Conservation (phyloP, 2,888 invertebrate genomes). For the Syritta pipiens region DNA sequence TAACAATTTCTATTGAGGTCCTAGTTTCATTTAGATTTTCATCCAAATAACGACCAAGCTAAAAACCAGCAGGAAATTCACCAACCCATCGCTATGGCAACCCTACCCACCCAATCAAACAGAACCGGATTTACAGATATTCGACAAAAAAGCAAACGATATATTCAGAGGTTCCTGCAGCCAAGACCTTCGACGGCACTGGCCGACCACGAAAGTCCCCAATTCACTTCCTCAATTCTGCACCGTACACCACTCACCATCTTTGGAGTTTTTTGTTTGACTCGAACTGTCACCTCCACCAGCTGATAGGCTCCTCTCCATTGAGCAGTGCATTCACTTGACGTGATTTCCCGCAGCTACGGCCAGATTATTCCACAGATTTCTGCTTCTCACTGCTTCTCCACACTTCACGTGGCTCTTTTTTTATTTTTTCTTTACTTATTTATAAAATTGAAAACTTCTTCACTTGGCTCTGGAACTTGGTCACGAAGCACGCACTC, state of each 20-base stretch:
- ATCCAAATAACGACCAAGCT: too few relatives aligned
- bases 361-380: conserved; percentile 47
- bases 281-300: conserved; percentile 85
- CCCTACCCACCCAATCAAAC: too few relatives aligned
- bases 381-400: background rate
- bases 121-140: too few relatives aligned
- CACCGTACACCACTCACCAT: conserved; percentile 84
- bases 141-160: too few relatives aligned
- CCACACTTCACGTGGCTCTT: conserved; percentile 54
- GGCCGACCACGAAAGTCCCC: too few relatives aligned
- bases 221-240: too few relatives aligned
- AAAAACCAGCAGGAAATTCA: too few relatives aligned
- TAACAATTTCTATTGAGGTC: too few relatives aligned
- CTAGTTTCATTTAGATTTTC: too few relatives aligned
- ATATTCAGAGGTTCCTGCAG: too few relatives aligned
- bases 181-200: too few relatives aligned
- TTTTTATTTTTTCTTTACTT: conserved; percentile 40
- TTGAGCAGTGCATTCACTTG: conserved; percentile 85
- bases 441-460: conserved; percentile 41
- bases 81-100: too few relatives aligned
- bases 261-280: conserved; percentile 85
- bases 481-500: conserved; percentile 24
- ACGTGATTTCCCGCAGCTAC: conserved; percentile 46
- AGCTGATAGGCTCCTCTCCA: conserved; percentile 87
- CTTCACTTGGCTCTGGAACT: conserved; percentile 4